Evolutionary conservation across 2,888 invertebrate species (phyloP).

Genomic region (Hydriomena furcata): DNA sequence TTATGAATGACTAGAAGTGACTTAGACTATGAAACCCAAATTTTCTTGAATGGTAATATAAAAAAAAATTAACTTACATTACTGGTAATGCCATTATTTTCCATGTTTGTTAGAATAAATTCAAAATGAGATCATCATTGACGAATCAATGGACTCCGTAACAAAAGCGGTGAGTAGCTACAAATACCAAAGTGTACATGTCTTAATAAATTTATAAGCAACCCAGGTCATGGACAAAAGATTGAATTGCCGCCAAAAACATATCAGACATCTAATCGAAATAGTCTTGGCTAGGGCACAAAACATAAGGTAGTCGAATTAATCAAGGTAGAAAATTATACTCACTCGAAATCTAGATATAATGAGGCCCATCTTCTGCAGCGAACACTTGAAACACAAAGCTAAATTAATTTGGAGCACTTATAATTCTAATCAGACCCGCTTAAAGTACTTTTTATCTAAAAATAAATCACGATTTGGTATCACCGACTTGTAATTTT

Average conservation of each 20-base stretch:
- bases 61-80: slow-evolving; percentile 15
- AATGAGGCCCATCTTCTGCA: slow-evolving; percentile 84
- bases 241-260: slow-evolving; percentile 74
- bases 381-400: slow-evolving; percentile 31
- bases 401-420: slow-evolving; percentile 39
- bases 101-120: slow-evolving; percentile 9
- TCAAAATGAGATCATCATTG: slow-evolving; percentile 19
- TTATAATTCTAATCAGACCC: slow-evolving; percentile 49
- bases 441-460: slow-evolving; percentile 56
- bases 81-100: neutral
- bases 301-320: slow-evolving; percentile 48
- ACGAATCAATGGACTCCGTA: slow-evolving; percentile 6
- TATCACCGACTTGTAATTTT: slow-evolving; percentile 51
- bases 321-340: slow-evolving; percentile 44
- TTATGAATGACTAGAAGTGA: too few relatives aligned
- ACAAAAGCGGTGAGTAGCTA: neutral
- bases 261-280: slow-evolving; percentile 56
- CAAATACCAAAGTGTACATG: slow-evolving; percentile 1
- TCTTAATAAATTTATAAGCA: slow-evolving; percentile 29
- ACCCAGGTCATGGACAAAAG: slow-evolving; percentile 58
- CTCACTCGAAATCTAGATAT: slow-evolving; percentile 88
- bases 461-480: slow-evolving; percentile 66
- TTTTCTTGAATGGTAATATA: neutral
- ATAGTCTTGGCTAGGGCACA: slow-evolving; percentile 72
- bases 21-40: too few relatives aligned